phyloP scores from a whole-genome alignment of 2,888 invertebrate species.

The Platypus cylindrus region DNA sequence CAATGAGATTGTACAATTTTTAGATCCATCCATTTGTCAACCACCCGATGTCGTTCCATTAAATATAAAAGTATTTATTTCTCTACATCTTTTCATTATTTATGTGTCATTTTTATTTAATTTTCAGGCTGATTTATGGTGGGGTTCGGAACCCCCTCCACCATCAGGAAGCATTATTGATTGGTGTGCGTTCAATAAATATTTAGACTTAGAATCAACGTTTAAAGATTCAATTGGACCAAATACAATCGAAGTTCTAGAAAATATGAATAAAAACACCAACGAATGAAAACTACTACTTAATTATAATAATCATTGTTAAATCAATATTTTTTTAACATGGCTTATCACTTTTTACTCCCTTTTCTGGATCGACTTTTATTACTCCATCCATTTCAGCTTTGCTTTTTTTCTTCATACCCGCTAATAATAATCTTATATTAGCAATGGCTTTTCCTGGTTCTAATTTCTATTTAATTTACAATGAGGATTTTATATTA shows the following conservation, averaged over 20 bases:
- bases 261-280: conserved; percentile 11
- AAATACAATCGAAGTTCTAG: conserved; percentile 16
- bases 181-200: conserved; percentile 39
- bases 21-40: conserved; percentile 52
- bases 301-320: too few species aligned
- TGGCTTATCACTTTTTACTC: background rate
- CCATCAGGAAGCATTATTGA: conserved; percentile 35
- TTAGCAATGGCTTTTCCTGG: conserved; percentile 39
- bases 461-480: conserved; percentile 16
- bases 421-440: conserved; percentile 44
- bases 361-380: conserved; percentile 18
- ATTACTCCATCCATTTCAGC: conserved; percentile 21
- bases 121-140: conserved; percentile 31
- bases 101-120: conserved; percentile 1
- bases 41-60: conserved; percentile 38
- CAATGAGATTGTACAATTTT: conserved; percentile 55
- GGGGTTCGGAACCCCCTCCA: conserved; percentile 35
- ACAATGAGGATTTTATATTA: background rate
- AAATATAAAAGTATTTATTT: conserved; percentile 37
- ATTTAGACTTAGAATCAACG: conserved; percentile 33
- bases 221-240: conserved; percentile 24
- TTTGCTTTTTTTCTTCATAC: conserved; percentile 32
- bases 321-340: background rate
- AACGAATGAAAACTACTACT: background rate
- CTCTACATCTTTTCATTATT: background rate